These are phyloP conservation scores for Pterostichus niger DNA, from an alignment of 2,888 invertebrate species.

Conservation along the genomic window DNA sequence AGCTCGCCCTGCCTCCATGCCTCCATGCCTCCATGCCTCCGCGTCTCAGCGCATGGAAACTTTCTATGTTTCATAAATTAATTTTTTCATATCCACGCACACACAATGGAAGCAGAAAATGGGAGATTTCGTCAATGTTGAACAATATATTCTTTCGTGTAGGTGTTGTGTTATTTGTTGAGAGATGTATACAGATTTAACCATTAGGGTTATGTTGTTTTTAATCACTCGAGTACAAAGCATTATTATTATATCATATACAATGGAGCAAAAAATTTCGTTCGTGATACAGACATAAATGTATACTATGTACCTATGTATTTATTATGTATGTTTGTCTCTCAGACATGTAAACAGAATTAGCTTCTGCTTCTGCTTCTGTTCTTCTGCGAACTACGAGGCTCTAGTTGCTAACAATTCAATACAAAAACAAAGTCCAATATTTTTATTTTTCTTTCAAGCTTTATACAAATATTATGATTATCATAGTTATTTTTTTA, in stretches of 20 bases:
- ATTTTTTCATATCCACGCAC: constrained; percentile 20
- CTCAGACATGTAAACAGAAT: not conserved
- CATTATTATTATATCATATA: not conserved
- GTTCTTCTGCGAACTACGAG: too few species aligned
- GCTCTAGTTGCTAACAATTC: too few species aligned
- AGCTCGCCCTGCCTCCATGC: not conserved
- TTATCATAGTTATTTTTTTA: too few species aligned
- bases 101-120: not conserved
- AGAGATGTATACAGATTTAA: not conserved
- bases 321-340: not conserved
- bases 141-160: constrained; percentile 1
- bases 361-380: not conserved
- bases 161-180: constrained; percentile 5
- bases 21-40: too few species aligned
- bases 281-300: not conserved
- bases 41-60: constrained; percentile 9
- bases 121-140: constrained; percentile 4
- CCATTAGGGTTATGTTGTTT: constrained; percentile 2
- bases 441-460: too few species aligned
- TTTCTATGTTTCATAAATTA: constrained; percentile 29
- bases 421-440: too few species aligned
- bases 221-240: not conserved
- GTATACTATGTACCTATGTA: not conserved
- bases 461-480: too few species aligned
- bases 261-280: not conserved